These are phyloP conservation scores for Atethmia centrago DNA, from an alignment of 2,888 invertebrate genomes.

Conservation along the genomic window DNA sequence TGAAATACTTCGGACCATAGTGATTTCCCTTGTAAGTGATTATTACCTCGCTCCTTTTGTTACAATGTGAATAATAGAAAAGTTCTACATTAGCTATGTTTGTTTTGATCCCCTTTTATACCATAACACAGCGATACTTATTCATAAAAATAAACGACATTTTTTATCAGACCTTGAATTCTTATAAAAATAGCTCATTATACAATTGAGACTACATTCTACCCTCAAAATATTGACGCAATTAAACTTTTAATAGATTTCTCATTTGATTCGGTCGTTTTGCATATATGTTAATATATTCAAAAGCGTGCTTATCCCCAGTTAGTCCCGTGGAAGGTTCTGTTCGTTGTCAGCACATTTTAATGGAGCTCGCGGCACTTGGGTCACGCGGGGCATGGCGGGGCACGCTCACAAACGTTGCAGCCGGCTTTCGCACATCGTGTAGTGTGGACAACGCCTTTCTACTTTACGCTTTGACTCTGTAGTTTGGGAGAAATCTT, in stretches of 20 bases:
- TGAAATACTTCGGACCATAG: slow-evolving; percentile 54
- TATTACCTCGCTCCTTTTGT: slow-evolving; percentile 52
- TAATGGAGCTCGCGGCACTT: slow-evolving; percentile 69
- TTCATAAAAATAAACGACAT: slow-evolving; percentile 43
- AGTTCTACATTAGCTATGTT: slow-evolving; percentile 26
- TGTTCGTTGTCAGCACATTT: slow-evolving; percentile 74
- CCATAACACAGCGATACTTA: slow-evolving; percentile 25
- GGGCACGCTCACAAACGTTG: slow-evolving; percentile 48
- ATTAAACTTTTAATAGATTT: slow-evolving; percentile 79
- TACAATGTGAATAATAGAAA: slow-evolving; percentile 45
- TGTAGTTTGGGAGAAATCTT: slow-evolving; percentile 48
- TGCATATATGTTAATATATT: slow-evolving; percentile 78
- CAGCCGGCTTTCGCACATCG: slow-evolving; percentile 21
- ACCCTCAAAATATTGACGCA: slow-evolving; percentile 61
- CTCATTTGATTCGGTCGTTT: slow-evolving; percentile 69
- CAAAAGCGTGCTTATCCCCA: slow-evolving; percentile 71
- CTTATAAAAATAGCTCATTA: slow-evolving; percentile 29
- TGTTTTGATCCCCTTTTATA: slow-evolving; percentile 45
- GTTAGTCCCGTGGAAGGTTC: slow-evolving; percentile 65
- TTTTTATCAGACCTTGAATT: slow-evolving; percentile 30
- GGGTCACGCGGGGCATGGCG: slow-evolving; percentile 28
- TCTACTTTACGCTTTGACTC: slow-evolving; percentile 38
- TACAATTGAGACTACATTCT: slow-evolving; percentile 32
- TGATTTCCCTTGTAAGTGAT: slow-evolving; percentile 66
- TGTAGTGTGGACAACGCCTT: slow-evolving; percentile 31